Conservation (phyloP, 2,113 vertebrate species). For the Macaca fascicularis region T2T-MFA8v1.1 NC_088377.1:24187001-24187500, state of each 20-base stretch:
- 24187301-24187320: neutral
- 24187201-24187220: neutral
- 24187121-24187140: neutral
- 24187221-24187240: neutral
- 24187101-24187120: neutral
- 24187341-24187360: neutral
- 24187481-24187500: neutral
- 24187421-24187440: neutral
- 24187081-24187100: neutral
- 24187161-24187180: neutral
- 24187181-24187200: neutral
- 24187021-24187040: neutral
- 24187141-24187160: neutral
- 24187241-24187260: neutral
- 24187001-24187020: neutral
- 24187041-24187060: neutral
- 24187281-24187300: neutral
- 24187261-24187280: neutral
- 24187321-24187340: neutral
- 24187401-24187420: neutral
- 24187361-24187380: accelerated
- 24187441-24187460: too few species aligned
- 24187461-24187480: neutral
- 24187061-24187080: neutral
- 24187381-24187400: neutral